phyloP scores from a whole-genome alignment of 2,888 invertebrate genomes.

The Alsophila aescularia region DNA sequence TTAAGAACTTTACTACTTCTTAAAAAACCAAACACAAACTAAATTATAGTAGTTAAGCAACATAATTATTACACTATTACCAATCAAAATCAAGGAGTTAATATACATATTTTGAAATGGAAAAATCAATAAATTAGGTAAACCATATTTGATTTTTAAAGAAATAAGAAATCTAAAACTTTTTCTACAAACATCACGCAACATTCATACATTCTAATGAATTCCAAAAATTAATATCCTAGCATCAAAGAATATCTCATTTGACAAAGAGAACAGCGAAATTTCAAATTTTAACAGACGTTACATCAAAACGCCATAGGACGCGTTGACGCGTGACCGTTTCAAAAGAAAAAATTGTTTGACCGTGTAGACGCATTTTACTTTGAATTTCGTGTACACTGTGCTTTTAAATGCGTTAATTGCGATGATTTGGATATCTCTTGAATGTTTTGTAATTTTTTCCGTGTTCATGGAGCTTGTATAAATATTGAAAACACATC shows the following conservation, averaged over 20 bases:
- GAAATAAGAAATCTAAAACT: neutral
- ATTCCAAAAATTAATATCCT: conserved; percentile 32
- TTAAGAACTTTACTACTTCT: no score
- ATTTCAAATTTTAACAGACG: conserved; percentile 66
- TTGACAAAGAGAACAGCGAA: conserved; percentile 57
- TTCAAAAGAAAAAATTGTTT: conserved; percentile 68
- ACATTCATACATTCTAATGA: conserved; percentile 30
- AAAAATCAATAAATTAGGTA: no score
- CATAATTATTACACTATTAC: no score
- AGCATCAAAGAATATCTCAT: conserved; percentile 48
- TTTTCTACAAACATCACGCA: conserved; percentile 6
- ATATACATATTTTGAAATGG: no score
- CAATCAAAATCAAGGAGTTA: no score
- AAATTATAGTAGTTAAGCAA: no score
- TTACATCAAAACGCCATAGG: conserved; percentile 41
- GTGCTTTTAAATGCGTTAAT: conserved; percentile 48
- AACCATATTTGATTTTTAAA: no score
- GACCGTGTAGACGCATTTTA: conserved; percentile 50
- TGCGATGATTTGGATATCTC: conserved; percentile 38
- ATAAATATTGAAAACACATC: no score
- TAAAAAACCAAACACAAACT: no score
- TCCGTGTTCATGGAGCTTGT: neutral
- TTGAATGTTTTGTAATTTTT: neutral
- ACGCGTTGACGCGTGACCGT: conserved; percentile 56
- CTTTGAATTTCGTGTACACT: conserved; percentile 50